phyloP scores from a whole-genome alignment of 2,797 vertebrate species.

The Dicrostonyx torquatus region DNA sequence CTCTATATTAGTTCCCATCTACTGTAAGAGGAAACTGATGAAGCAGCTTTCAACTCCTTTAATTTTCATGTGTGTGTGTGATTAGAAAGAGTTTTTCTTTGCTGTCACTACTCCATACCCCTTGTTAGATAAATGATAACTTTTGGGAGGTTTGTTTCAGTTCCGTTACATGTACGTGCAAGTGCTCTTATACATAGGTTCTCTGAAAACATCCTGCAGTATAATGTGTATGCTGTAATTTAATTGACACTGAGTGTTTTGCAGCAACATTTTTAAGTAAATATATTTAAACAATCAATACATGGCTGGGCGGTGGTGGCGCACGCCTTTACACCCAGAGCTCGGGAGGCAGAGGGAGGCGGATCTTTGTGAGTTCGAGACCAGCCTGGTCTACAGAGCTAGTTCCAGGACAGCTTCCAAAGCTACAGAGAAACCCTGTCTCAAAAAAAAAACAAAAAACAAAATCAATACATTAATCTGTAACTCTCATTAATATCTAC shows the following conservation, averaged over 20 bases:
- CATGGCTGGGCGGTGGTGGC: background rate
- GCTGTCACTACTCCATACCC: background rate
- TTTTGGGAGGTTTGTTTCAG: no score
- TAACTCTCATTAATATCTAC: background rate
- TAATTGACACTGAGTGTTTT: background rate
- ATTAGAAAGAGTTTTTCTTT: background rate
- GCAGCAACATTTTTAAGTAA: background rate
- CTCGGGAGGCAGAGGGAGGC: no score
- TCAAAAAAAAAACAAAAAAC: no score
- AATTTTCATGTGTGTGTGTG: background rate
- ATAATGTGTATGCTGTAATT: background rate
- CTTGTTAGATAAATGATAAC: no score
- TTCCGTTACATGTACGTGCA: no score
- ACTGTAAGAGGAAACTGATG: background rate
- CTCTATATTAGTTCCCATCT: background rate
- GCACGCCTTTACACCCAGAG: no score
- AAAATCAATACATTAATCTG: background rate
- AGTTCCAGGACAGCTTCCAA: no score
- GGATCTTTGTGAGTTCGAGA: no score
- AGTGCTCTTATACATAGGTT: background rate
- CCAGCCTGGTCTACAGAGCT: no score
- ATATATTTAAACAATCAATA: background rate
- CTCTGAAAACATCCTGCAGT: background rate
- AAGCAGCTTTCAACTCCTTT: background rate
- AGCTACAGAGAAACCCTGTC: no score